Base-by-base conservation (phyloP, 2,113 vertebrate genomes). In the Microcebus ravelobensis region DNA sequence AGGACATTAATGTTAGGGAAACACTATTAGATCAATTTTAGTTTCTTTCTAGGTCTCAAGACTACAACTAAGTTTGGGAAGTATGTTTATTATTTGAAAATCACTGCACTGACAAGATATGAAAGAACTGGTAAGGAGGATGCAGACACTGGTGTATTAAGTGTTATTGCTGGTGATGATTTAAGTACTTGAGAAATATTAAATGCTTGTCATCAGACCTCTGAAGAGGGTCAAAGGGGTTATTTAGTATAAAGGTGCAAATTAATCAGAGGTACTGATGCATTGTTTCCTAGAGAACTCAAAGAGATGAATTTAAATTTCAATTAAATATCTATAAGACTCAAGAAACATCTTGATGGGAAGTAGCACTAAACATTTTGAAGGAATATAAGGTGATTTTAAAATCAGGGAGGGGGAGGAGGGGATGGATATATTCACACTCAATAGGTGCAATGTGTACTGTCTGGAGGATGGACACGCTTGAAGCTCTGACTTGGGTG, bases 271-370 rank as follows among this genome's bases (percentile, higher is more conserved):
- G 48, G 42, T 52, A 31, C 17, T 73, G 18, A 59, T 29, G 23
- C 23, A 11, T 77, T 83, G 12, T 87, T 90, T 95, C 63, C 74
- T 70, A 81, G 70, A 83, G 55, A 91, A 76, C 27, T 82, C n/a
- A n/a, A 57, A 87, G 36, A 95, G 73, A 0, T 59, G 34, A 93
- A 84, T 84, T 92, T 92, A 82, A 91, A 89, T 76, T 82, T 93
- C 31, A 85, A 74, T 67, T 87, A 76, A 42, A 42, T 74, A 11
- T 68, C 25, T 36, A 5, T 65, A 34, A 87, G 70, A 57, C 36
- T 45, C 36, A 85, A 94, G 71, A 82, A 95, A 57, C 11, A 45
- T 71, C 79, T 86, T 80, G 36, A 94, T 83, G 55, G 50, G 52
- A 96, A 89, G 34, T 65, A 91, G 34, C 57, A 77, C 29, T 87